Evolutionary conservation across 1,140 invertebrate species (phyloP).

Genomic region (Cyphomyrmex costatus): DNA sequence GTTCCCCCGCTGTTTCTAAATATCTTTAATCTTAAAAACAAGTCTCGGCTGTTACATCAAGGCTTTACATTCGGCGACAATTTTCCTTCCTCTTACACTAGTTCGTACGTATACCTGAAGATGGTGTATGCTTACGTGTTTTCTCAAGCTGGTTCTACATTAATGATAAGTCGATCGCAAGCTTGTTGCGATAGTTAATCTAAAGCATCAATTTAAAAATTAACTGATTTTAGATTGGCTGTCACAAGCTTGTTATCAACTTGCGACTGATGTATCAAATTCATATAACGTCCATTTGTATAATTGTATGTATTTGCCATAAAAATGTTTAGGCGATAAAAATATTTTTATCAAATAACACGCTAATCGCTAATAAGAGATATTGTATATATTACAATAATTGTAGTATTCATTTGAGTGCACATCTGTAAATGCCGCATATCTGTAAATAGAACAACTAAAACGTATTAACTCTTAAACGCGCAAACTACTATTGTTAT

Average conservation of each 20-base stretch:
- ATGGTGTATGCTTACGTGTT: constrained; percentile 71
- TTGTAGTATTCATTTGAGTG: neutral
- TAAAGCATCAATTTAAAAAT: no score
- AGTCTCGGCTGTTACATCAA: constrained; percentile 64
- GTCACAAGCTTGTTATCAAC: no score
- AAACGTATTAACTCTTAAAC: constrained; percentile 38
- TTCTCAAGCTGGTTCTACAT: neutral
- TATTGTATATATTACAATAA: neutral
- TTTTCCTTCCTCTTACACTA: constrained; percentile 70
- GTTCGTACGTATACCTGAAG: constrained; percentile 76
- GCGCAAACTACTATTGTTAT: neutral
- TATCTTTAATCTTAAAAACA: constrained; percentile 75
- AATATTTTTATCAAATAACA: constrained; percentile 21
- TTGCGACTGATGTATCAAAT: no score
- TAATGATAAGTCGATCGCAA: no score
- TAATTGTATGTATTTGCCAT: neutral
- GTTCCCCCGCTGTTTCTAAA: constrained; percentile 55
- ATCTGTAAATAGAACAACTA: constrained; percentile 34
- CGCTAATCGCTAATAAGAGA: constrained; percentile 26
- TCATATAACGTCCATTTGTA: neutral
- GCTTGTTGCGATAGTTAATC: no score
- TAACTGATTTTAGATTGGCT: no score
- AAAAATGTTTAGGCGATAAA: neutral
- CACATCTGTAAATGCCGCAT: constrained; percentile 13
- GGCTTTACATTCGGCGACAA: constrained; percentile 49